Base-by-base conservation (phyloP, 1,140 invertebrate genomes). In the Philotrypesis tridentata region DNA sequence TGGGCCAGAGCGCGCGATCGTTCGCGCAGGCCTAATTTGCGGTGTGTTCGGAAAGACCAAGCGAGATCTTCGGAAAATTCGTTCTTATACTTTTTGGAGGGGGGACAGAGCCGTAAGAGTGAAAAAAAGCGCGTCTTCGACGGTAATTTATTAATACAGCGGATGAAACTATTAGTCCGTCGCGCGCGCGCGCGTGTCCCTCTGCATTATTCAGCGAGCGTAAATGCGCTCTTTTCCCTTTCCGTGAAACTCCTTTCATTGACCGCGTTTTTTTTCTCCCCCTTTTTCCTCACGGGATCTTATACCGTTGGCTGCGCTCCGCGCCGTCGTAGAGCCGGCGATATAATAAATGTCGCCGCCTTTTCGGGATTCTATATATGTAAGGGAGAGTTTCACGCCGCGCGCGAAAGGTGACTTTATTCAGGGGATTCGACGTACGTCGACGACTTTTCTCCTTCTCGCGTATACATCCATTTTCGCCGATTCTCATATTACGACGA, bases 401-500 rank as follows among this genome's bases (percentile, higher is more conserved):
- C 23, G 23, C n/a, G 23, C 31, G 70, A 37, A 23, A 55, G 23
- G 40, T 70, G 43, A 78, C n/a, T 82, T 71, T 79, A 79, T 75
- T 77, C 31, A 65, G 9, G 17, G 27, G 68, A 72, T 75, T 63
- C 37, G 7, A 37, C 14, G 61, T 68, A 23, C 21, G 48, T n/a
- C 48, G 48, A 3, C 48, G 33, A 71, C 55, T 43, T 65, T 23
- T 65, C 43, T 67, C 21, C 29, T 8, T 29, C 60, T 37, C 33
- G n/a, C n/a, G n/a, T n/a, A 33, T 61, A 83, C 82, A 79, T 79
- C 63, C 31, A 75, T 74, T 79, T 83, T 79, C n/a, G 27, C 31
- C 61, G 65, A 68, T 75, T 79, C 82, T 72, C 68, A 82, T 78
- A 73, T 82, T 78, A 70, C 65, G 75, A 29, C 11, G 48, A 4